Percentiles rank a stretch among this genome's conserved stretches.
These are phyloP conservation scores for Drosophila paulistorum DNA, from an alignment of 1,140 invertebrate species.

Conservation along the genomic window DNA sequence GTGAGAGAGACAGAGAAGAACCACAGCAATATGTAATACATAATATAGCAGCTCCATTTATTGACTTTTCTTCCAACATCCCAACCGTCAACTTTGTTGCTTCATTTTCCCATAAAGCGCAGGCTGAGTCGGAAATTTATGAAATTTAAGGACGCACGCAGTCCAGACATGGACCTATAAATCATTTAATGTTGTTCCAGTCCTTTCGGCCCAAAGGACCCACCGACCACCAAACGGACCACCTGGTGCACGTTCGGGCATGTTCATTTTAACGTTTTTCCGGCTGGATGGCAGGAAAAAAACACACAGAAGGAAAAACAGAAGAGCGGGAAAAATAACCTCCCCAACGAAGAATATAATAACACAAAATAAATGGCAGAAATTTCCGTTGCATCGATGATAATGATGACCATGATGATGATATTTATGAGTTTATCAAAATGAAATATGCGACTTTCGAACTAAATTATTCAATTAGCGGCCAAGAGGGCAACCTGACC, in stretches of 20 bases:
- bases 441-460: slow-evolving; percentile 46
- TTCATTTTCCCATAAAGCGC: slow-evolving; percentile 54
- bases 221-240: slow-evolving; percentile 19
- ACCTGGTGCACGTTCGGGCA: slow-evolving; percentile 43
- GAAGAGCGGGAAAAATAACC: background rate
- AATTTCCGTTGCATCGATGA: slow-evolving; percentile 54
- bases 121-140: slow-evolving; percentile 65
- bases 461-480: slow-evolving; percentile 58
- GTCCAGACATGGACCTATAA: slow-evolving; percentile 67
- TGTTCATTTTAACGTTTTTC: slow-evolving; percentile 57
- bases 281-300: slow-evolving; percentile 28
- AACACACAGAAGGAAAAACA: background rate
- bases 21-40: slow-evolving; percentile 49
- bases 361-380: slow-evolving; percentile 32
- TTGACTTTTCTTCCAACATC: slow-evolving; percentile 41
- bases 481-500: slow-evolving; percentile 9
- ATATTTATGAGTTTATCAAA: slow-evolving; percentile 53
- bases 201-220: slow-evolving; percentile 27
- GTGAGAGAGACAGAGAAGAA: background rate
- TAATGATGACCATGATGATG: slow-evolving; percentile 28
- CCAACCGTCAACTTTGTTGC: slow-evolving; percentile 46
- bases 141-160: slow-evolving; percentile 68
- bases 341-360: background rate
- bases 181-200: slow-evolving; percentile 65
- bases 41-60: slow-evolving; percentile 48